Evolutionary conservation across 1,140 invertebrate genomes (phyloP).

Genomic region (Macrobrachium nipponense): DNA sequence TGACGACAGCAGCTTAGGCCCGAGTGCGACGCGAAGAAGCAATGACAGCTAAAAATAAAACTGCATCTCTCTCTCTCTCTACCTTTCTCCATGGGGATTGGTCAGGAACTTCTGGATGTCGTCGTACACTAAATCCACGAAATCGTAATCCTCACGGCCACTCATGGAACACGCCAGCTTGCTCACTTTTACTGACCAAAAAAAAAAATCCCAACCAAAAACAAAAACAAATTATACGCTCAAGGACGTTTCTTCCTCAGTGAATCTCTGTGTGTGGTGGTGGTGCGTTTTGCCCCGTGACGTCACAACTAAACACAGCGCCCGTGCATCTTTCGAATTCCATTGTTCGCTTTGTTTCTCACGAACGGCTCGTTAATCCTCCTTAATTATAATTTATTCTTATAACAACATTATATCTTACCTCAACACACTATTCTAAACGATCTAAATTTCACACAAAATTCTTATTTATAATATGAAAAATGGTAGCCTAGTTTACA

Average conservation of each 20-base stretch:
- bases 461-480: no score
- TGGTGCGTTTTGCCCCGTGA: slow-evolving; percentile 5
- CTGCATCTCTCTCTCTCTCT: neutral
- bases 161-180: slow-evolving; percentile 37
- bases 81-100: slow-evolving; percentile 39
- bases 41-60: no score
- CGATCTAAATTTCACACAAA: no score
- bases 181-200: neutral
- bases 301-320: slow-evolving; percentile 24
- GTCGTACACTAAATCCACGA: slow-evolving; percentile 46
- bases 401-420: no score
- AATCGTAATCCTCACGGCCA: slow-evolving; percentile 32
- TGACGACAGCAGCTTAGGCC: no score
- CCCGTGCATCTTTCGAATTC: slow-evolving; percentile 20
- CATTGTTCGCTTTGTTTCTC: no score
- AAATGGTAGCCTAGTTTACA: no score
- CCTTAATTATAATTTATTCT: no score
- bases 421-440: no score
- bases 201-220: slow-evolving; percentile 1
- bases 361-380: no score
- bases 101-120: slow-evolving; percentile 32
- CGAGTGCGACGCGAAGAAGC: no score
- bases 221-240: neutral
- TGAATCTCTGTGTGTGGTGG: neutral
- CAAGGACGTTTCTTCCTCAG: slow-evolving; percentile 38